These are phyloP conservation scores for Lamprologus sp. DNA, from an alignment of 2,113 vertebrate genomes.

Conservation along the genomic window DNA sequence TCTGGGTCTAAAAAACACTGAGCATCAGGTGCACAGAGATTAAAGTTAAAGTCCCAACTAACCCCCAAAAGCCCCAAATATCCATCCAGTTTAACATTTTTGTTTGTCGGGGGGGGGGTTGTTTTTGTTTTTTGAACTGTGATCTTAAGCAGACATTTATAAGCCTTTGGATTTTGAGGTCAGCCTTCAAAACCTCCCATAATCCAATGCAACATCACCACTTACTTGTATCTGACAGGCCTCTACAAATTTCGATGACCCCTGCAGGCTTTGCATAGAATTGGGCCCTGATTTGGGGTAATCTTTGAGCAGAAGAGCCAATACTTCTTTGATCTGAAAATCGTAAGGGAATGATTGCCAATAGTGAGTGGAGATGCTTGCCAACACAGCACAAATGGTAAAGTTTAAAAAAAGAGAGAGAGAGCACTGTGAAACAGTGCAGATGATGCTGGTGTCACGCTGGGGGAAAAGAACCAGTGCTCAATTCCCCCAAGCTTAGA, in stretches of 20 bases:
- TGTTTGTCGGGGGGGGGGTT: background rate
- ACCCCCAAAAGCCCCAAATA: background rate
- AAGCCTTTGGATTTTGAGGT: constrained; percentile 6
- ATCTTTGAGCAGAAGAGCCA: constrained; percentile 16
- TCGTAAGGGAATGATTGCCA: constrained; percentile 17
- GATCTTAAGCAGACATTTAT: background rate
- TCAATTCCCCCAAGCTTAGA: constrained; percentile 37
- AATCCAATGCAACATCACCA: background rate
- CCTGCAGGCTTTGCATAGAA: background rate
- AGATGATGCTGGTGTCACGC: constrained; percentile 39
- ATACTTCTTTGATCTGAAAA: constrained; percentile 27
- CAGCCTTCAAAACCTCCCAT: background rate
- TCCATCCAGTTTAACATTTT: background rate
- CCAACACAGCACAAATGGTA: background rate
- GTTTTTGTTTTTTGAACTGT: background rate
- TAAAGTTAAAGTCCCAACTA: background rate
- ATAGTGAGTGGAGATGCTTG: background rate
- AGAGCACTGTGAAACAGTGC: constrained; percentile 1
- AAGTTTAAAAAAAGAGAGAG: background rate
- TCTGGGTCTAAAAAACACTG: background rate
- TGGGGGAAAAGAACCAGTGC: constrained; percentile 29
- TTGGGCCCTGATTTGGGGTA: background rate
- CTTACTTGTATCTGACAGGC: background rate
- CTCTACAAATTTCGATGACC: background rate
- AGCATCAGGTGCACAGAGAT: background rate